Evolutionary conservation across 1,140 invertebrate genomes (phyloP), one percentile per base, ranked within the genome.

Genomic region (Choristoneura fumiferana): DNA sequence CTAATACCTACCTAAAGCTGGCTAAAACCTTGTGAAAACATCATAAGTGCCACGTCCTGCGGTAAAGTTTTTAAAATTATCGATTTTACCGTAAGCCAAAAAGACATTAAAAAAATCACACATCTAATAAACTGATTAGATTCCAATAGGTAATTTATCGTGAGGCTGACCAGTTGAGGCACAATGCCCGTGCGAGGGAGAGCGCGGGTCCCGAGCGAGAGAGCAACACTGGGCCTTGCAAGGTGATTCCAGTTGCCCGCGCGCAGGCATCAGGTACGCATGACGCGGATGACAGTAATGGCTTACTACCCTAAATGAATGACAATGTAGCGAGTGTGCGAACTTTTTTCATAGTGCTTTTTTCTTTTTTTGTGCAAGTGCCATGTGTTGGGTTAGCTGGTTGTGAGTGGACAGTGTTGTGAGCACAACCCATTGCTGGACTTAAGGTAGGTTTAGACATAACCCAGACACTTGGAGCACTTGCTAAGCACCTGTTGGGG

Each of bases 111-210:
- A 81, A 87, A 84, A 85, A 83, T 78, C 78, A 83, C 78, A 86
- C 76, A 84, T 81, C 81, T 84, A 87, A 84, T 87, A 84, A 84
- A 87, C 73, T 84, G 84, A 87, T 87, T 86, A 87, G 84, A 87
- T 86, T 86, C 78, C 78, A 78, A 87, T 84, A 84, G 65, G 80
- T 86, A 82, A 86, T 86, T 87, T 87, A 87, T 86, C 86, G 84
- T 86, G 74, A 78, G 64, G 66, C 57, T 54, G 58, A 71, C 72
- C 71, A 74, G 71, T 82, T 76, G 53, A 64, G 65, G 84, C 84
- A 84, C 84, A 87, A 85, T 87, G 83, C 72, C 84, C 81, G 82
- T 75, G 82, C 78, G 84, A 87, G 64, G 12, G 70, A 63, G 76
- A 77, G 63, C 22, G 57, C 14, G 70, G 43, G 71, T 67, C 74